phyloP scores from a whole-genome alignment of 2,888 invertebrate species.

The Pemphredon lugubris region DNA sequence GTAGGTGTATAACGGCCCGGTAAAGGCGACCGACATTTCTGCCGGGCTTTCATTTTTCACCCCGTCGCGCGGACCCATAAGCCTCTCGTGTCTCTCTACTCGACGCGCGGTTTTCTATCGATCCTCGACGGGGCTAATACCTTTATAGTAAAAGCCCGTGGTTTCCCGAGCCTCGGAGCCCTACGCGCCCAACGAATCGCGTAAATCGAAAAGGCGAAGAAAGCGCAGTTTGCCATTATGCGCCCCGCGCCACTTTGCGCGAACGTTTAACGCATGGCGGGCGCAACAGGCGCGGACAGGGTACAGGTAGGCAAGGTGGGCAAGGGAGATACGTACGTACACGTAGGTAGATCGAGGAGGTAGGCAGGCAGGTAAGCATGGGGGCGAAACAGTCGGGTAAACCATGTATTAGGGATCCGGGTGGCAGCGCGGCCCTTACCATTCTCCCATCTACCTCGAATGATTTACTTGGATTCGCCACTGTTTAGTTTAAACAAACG shows the following conservation, averaged over 20 bases:
- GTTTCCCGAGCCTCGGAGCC: no score
- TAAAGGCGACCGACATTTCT: slow-evolving; percentile 18
- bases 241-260: slow-evolving; percentile 40
- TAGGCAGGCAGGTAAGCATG: slow-evolving; percentile 16
- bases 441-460: slow-evolving; percentile 49
- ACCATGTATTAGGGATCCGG: slow-evolving; percentile 47
- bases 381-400: slow-evolving; percentile 35
- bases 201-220: slow-evolving; percentile 69
- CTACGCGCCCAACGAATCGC: slow-evolving; percentile 66
- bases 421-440: slow-evolving; percentile 43
- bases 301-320: slow-evolving; percentile 3
- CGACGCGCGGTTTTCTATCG: no score
- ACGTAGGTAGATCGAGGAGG: slow-evolving; percentile 25
- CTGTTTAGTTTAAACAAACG: slow-evolving; percentile 59
- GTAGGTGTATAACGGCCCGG: background rate
- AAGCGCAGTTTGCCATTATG: slow-evolving; percentile 67
- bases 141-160: no score
- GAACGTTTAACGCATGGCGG: slow-evolving; percentile 65
- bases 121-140: no score
- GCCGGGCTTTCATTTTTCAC: background rate
- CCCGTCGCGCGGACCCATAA: no score
- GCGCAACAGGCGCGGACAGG: slow-evolving; percentile 13
- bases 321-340: background rate
- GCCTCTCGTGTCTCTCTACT: no score
- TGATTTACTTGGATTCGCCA: slow-evolving; percentile 63